Conservation (phyloP, 2,113 vertebrate species). For the Campylomormyrus tamandua region DNA sequence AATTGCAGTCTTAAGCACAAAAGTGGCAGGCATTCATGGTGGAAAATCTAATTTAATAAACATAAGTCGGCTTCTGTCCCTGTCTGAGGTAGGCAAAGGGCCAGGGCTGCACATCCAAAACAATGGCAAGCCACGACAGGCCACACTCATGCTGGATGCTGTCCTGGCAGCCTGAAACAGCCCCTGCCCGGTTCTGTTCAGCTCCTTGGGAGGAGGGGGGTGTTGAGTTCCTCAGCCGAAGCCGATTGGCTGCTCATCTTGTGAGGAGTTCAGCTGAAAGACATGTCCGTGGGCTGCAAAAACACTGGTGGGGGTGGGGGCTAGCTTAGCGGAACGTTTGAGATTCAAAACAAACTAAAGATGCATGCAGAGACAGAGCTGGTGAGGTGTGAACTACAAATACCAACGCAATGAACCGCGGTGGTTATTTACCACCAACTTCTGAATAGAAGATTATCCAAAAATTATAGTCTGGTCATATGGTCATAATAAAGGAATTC, state of each 20-base stretch:
- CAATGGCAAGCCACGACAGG: neutral
- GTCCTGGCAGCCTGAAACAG: neutral
- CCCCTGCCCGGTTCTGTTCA: neutral
- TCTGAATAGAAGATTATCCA: neutral
- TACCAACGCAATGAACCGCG: neutral
- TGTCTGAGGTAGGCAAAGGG: neutral
- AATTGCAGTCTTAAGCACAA: neutral
- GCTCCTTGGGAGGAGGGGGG: neutral
- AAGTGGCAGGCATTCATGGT: neutral
- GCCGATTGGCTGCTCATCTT: neutral
- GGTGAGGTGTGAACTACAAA: constrained; percentile 39
- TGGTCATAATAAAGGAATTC: neutral
- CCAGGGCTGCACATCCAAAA: neutral
- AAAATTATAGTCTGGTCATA: neutral
- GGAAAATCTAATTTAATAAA: neutral
- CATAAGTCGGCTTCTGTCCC: neutral
- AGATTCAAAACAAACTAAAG: constrained; percentile 36
- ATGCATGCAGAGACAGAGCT: constrained; percentile 13
- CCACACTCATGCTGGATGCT: neutral
- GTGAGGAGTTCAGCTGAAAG: constrained; percentile 2
- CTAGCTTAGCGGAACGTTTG: neutral
- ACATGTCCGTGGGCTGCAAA: neutral
- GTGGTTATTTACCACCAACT: constrained; percentile 38
- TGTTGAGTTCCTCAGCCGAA: neutral
- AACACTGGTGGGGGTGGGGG: neutral